Evolutionary conservation across 2,797 vertebrate species (phyloP), one percentile per base, ranked within the genome.

Genomic region (Manis crassicaudata): DNA sequence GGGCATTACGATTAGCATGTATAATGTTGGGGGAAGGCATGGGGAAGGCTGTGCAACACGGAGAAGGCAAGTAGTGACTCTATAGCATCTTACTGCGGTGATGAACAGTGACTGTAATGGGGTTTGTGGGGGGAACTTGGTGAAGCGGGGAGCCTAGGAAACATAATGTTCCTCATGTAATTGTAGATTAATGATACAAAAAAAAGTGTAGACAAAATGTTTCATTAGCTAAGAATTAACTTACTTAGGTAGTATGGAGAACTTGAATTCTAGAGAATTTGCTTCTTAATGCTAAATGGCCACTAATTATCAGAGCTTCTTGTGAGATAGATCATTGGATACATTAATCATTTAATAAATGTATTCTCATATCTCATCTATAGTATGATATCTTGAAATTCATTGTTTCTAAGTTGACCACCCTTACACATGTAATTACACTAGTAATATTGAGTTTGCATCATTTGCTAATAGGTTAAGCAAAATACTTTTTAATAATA

Each of bases 401-500:
- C 58, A 81, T 95, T 90, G 46, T 91, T 95, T 93, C 25, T 80
- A 63, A 94, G 40, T 73, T 67, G 56, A 91, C 16, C 20, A 70
- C 14, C 20, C 7, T 88, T 92, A 87, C 25, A 79, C 80, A 65
- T 81, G 32, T 73, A 72, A 37, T 90, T 93, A 87, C 25, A 79
- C 80, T 60, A 76, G 32, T 73, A 72, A 37, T 90, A 92, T 95
- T 83, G 10, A 75, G 25, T 94, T 50, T 80, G 7, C 2, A 43
- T 75, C 37, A 95, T 96, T 95, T 94, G 29, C 40, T 88, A 89
- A 50, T 76, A n/a, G 62, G 40, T 80, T 86, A 93, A 68, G 32
- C n/a, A 92, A 43, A 88, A 56, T 88, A 60, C n/a, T 84, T 91
- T 90, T 81, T 89, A 93, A 84, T 77, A 85, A 80, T 60, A 88